These are phyloP conservation scores for Tipula vernalis DNA, from an alignment of 2,888 invertebrate genomes.

Conservation along the genomic window DNA sequence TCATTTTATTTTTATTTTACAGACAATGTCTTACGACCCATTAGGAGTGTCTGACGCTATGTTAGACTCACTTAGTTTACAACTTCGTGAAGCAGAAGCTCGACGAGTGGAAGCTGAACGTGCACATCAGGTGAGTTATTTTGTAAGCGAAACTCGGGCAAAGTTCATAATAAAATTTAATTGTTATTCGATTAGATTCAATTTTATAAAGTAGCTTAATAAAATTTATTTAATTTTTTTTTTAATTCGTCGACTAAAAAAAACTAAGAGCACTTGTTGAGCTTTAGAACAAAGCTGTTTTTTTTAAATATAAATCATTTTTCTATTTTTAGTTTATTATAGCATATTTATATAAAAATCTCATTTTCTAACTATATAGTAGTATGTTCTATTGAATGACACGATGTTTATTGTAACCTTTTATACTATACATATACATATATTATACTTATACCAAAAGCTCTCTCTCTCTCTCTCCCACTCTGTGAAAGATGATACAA, in stretches of 20 bases:
- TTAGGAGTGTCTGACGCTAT: constrained; percentile 27
- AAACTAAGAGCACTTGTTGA: not conserved
- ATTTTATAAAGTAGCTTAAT: not conserved
- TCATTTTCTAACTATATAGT: not conserved
- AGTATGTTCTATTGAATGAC: not conserved
- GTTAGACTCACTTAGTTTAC: constrained; percentile 51
- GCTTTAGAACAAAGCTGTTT: not conserved
- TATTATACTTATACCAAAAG: not conserved
- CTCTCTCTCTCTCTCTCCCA: not conserved
- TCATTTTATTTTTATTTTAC: constrained; percentile 13
- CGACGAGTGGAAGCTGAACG: constrained; percentile 64
- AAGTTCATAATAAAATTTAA: not conserved
- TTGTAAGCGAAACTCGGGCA: not conserved
- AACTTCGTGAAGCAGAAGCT: constrained; percentile 68
- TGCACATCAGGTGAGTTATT: constrained; percentile 44
- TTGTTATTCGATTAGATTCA: not conserved
- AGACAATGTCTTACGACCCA: constrained; percentile 30
- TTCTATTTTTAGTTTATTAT: not conserved
- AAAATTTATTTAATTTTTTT: not conserved
- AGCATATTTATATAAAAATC: not conserved
- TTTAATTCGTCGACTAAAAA: not conserved
- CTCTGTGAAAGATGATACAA: not conserved
- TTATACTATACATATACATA: not conserved
- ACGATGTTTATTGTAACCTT: not conserved
- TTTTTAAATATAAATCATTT: not conserved